Conservation (phyloP, 1,140 invertebrate genomes). For the Apis laboriosa region DNA sequence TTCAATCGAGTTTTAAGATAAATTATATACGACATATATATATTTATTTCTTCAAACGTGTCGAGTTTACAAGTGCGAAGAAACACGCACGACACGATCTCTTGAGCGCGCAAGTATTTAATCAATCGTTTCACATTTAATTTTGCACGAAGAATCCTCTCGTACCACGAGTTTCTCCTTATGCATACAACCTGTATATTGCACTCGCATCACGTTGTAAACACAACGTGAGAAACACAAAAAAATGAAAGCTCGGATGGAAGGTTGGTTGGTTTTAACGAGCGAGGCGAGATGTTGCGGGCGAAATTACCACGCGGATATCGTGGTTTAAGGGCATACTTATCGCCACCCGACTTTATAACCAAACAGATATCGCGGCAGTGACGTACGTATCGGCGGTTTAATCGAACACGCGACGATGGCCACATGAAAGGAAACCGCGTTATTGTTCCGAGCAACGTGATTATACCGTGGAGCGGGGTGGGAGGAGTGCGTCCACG, state of each 20-base stretch:
- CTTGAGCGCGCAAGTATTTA: no score
- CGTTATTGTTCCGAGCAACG: constrained; percentile 28
- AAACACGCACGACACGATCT: no score
- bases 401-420: constrained; percentile 29
- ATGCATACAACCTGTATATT: no score
- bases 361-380: constrained; percentile 22
- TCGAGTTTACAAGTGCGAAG: no score
- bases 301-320: constrained; percentile 3
- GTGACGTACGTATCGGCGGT: background rate
- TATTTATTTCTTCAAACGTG: no score
- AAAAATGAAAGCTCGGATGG: background rate
- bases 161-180: no score
- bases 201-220: background rate
- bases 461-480: constrained; percentile 15
- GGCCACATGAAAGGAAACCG: constrained; percentile 18
- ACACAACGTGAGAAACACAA: no score
- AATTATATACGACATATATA: no score
- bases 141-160: no score
- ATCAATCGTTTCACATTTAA: no score
- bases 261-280: background rate
- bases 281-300: background rate
- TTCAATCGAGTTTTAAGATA: no score
- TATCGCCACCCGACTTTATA: constrained; percentile 4
- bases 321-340: constrained; percentile 1
- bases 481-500: background rate